Evolutionary conservation across 92 coral and sea anemone genomes (phyloP), one percentile per base, ranked within the genome.

Genomic region (Parazoanthus atlanticus): DNA sequence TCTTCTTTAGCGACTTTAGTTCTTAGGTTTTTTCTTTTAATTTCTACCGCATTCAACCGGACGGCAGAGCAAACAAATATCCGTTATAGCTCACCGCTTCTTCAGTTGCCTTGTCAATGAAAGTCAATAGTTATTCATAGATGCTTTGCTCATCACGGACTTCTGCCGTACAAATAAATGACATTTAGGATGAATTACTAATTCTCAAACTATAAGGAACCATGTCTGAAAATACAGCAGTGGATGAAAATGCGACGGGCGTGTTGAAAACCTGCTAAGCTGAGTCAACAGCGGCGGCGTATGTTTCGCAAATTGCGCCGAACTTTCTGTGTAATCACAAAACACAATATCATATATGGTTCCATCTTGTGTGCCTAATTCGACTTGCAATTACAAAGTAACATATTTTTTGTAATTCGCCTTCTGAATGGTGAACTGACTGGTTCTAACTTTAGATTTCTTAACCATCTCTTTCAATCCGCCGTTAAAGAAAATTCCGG

Each of bases 181-280:
- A 79, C 83, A 47, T 29, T 46, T 40, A 52, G 66, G 52, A 49
- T 29, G 16, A 79, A 16, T 49, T 52, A 30, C 41, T 79, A 41
- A 30, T 54, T 47, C 2, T 31, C 38, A 30, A 30, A 49, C 12
- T 79, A 29, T 49, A 30, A 30, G 36, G 25, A 56, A 30, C 26
- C 49, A 79, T 28, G 83, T 79, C 83, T 47, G 83, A 47, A 3
- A 33, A 46, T 52, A 47, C 33, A 5, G 83, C 83, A 79, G 26
- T 49, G 65, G 40, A 56, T 34, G 28, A 79, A 43, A 21, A 4
- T 28, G 65, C 25, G 66, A 36, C 79, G 3, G 12, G 52, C 52
- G 52, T 75, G 46, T 75, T 32, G 15, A 33, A 9, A 49, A 26
- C 43, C 83, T 79, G 83, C 66, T 7, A 79, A 79, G 83, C 83